Evolutionary conservation across 1,140 invertebrate genomes (phyloP).

Genomic region (Mylabris phalerata): DNA sequence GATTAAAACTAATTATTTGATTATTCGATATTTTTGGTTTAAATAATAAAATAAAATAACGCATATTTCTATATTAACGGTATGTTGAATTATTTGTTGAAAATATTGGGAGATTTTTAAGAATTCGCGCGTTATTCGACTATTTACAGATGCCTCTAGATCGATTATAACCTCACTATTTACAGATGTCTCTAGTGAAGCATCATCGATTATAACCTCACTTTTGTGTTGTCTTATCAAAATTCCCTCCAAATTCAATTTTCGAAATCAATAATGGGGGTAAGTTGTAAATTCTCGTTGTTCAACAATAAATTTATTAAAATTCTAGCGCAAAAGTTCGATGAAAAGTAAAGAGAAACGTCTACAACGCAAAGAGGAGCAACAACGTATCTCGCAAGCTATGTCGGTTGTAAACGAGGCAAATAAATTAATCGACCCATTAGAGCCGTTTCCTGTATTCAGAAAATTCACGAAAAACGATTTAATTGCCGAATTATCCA

Average conservation of each 20-base stretch:
- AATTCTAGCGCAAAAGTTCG: constrained; percentile 16
- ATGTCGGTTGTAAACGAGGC: constrained; percentile 39
- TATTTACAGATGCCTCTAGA: no score
- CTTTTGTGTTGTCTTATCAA: no score
- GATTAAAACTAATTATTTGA: no score
- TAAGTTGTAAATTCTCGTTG: background rate
- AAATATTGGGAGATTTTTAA: no score
- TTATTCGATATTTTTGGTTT: no score
- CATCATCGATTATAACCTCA: no score
- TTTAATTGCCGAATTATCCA: constrained; percentile 36
- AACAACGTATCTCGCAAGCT: constrained; percentile 37
- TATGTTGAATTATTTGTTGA: no score
- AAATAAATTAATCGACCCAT: constrained; percentile 41
- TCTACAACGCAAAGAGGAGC: constrained; percentile 42
- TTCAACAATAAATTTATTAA: background rate
- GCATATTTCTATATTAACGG: no score
- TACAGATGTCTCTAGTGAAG: no score
- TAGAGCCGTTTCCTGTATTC: constrained; percentile 42
- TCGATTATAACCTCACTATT: no score
- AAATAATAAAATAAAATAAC: no score
- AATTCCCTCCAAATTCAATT: background rate
- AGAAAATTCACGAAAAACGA: constrained; percentile 41
- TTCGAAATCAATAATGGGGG: background rate
- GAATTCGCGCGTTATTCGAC: no score
- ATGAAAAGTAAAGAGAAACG: constrained; percentile 43